A percentile compares a stretch with the other conserved stretches of the same genome.
Conservation (phyloP, 2,888 invertebrate genomes). For the Lapara coniferarum region DNA sequence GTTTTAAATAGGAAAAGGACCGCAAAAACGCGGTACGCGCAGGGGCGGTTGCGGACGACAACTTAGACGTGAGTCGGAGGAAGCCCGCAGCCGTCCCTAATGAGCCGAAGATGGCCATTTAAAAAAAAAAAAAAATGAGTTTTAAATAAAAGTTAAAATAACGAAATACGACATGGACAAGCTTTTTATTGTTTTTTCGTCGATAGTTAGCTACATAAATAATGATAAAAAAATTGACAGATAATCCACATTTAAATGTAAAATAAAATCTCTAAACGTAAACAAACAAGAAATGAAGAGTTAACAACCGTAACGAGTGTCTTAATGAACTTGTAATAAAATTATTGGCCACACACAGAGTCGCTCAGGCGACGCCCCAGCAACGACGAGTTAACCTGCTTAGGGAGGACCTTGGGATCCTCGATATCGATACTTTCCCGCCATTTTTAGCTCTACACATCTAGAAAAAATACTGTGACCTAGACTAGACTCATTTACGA, state of each 20-base stretch:
- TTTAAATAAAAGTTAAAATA: no score
- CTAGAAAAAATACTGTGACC: neutral
- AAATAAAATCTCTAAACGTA: slow-evolving; percentile 24
- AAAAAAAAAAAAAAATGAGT: no score
- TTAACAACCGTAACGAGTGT: slow-evolving; percentile 63
- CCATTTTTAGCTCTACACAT: slow-evolving; percentile 26
- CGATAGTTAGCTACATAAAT: no score
- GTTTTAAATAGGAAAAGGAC: no score
- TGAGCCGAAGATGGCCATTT: no score
- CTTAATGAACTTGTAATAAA: slow-evolving; percentile 83
- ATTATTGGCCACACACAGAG: slow-evolving; percentile 82
- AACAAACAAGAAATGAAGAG: slow-evolving; percentile 56
- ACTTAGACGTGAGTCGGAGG: no score
- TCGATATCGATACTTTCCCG: slow-evolving; percentile 43
- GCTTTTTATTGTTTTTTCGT: neutral
- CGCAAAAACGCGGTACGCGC: no score
- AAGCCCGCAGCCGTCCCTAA: no score
- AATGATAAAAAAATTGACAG: no score
- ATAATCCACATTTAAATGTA: neutral
- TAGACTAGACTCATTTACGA: neutral
- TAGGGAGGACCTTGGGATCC: slow-evolving; percentile 50
- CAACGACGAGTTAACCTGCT: slow-evolving; percentile 73
- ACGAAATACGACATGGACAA: no score
- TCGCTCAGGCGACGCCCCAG: slow-evolving; percentile 76
- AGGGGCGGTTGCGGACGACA: no score